Evolutionary conservation across 2,888 invertebrate species (phyloP), one percentile per base, ranked within the genome.

Genomic region (Spicauda simplicius): DNA sequence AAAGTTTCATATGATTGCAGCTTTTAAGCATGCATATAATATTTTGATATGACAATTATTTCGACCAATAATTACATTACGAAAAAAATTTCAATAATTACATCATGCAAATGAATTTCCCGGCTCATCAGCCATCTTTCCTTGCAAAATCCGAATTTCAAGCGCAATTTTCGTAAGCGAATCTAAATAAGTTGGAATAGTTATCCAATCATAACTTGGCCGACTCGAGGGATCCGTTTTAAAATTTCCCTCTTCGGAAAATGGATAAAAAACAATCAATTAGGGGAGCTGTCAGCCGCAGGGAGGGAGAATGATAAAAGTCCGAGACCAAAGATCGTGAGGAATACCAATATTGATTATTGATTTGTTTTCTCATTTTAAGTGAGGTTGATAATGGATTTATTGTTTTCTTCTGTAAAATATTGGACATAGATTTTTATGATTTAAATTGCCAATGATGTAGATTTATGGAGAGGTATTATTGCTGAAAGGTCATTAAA

Each of bases 271-370:
- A 88, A 86, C 84, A 86, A 90, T 87, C 91, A 91, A 92, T 91
- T 91, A 91, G 84, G 76, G 74, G 82, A 88, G 81, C 90, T 92
- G 92, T 91, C 92, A 90, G 70, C 74, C 74, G 76, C 91, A 91
- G 88, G 80, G 50, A 2, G 53, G 79, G 81, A 80, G 75, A 79
- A 80, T 78, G 77, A 68, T 76, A 67, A 70, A 73, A 72, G 73
- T 73, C 71, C 63, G 74, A 76, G 74, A 33, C 19, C 65, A 65
- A 55, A 55, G 33, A 60, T 45, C 41, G 16, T 4, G 14, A 54
- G 48, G 48, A 55, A 55, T 25, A 59, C 54, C 53, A 16, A 55
- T 60, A 50, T 72, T 63, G 70, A 68, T 71, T 71, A 72, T 70
- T 71, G 72, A 68, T 69, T 65, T 30, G 64, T 54, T 48, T 48